Evolutionary conservation across 2,113 vertebrate genomes (phyloP), one percentile per base, ranked within the genome.

Genomic region (Sander vitreus): DNA sequence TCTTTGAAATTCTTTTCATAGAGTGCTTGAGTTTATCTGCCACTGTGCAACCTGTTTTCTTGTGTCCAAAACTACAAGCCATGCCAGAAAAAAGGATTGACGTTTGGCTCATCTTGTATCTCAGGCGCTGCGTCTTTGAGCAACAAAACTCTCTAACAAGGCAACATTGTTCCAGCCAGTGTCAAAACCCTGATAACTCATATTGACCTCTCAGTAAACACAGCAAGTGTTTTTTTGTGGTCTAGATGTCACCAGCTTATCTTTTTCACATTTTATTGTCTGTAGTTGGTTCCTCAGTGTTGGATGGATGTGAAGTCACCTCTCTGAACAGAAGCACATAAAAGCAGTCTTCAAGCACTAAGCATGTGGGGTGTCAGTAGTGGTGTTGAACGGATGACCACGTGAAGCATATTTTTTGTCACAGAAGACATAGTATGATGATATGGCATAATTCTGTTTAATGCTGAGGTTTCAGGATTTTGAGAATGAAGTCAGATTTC

Each of bases 41-140:
- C 47, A 57, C 83, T 19, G 43, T 36, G 75, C 67, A 85, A 88
- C 80, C 69, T 27, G 76, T 88, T 88, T 76, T 76, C 73, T 73
- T 66, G 67, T 81, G 59, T 82, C 83, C 67, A 85, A 19, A 89
- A 76, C 63, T 58, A 45, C 23, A 55, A 83, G 54, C 43, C 30
- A 47, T 19, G 74, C 48, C 69, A 85, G 77, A 81, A 43, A 66
- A 84, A 86, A 27, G 33, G 33, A 89, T 65, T 86, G 55, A 80
- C 68, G 72, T 76, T 64, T 67, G 67, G 50, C 57, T 59, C 27
- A 12, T 50, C 58, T 55, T 53, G 67, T 66, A 11, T 69, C 68
- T 70, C 57, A 15, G 73, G 64, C 51, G 48, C 54, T 14, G 50
- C 21, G 16, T 81, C 51, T 80, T 71, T 77, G 62, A 65, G 70